Percentiles rank a stretch among this genome's conserved stretches.
Evolutionary conservation across 2,113 vertebrate species (phyloP).

Genomic region (Dasyornis broadbenti): DNA sequence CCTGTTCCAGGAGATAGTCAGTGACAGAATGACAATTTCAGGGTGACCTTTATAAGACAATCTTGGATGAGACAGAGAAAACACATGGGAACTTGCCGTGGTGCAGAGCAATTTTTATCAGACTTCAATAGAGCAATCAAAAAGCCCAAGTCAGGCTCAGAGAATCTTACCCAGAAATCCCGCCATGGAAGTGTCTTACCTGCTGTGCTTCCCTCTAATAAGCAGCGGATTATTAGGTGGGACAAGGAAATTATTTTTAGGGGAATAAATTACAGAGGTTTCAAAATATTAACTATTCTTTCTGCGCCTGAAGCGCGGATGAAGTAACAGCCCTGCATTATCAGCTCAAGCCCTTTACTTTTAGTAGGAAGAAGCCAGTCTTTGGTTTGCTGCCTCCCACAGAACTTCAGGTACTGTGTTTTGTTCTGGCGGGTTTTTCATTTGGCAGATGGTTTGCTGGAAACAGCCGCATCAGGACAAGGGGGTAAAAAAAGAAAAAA

Average conservation of each 20-base stretch:
- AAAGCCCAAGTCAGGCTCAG: slow-evolving; percentile 42
- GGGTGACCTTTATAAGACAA: slow-evolving; percentile 46
- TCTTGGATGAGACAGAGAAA: slow-evolving; percentile 36
- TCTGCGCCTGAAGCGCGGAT: background rate
- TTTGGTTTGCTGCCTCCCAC: background rate
- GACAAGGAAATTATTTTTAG: slow-evolving; percentile 31
- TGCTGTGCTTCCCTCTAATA: slow-evolving; percentile 14
- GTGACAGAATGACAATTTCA: slow-evolving; percentile 49
- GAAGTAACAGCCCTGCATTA: background rate
- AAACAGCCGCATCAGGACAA: background rate
- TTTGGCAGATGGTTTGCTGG: slow-evolving; percentile 17
- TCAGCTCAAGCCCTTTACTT: background rate
- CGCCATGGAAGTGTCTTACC: background rate
- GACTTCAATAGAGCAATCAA: slow-evolving; percentile 47
- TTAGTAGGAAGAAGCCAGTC: background rate
- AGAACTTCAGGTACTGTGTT: slow-evolving; percentile 23
- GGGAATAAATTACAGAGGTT: slow-evolving; percentile 25
- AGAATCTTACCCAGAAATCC: slow-evolving; percentile 50
- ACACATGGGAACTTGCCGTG: slow-evolving; percentile 3
- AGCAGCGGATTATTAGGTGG: background rate
- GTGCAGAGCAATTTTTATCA: slow-evolving; percentile 41
- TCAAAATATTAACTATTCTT: slow-evolving; percentile 35
- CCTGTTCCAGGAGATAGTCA: background rate
- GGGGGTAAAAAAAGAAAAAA: background rate
- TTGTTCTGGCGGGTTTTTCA: background rate